Evolutionary conservation across 1,140 invertebrate genomes (phyloP), one percentile per base, ranked within the genome.

Genomic region (Drosophila nasuta): DNA sequence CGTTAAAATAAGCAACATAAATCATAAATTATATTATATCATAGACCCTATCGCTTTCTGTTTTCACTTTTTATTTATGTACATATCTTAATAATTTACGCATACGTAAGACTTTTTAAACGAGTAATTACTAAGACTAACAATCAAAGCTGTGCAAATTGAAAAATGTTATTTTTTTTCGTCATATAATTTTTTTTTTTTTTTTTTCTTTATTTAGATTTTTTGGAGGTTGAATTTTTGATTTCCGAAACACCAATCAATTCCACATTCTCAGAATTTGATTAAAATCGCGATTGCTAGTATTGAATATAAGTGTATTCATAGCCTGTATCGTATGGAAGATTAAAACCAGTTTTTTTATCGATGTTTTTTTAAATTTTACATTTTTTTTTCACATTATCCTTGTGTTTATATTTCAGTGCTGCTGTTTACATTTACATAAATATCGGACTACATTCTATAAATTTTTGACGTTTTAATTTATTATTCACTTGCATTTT

Each of bases 61-160:
- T 59, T 51, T 28, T 64, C 15, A 1, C 52, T 66, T 25, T 51
- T 13, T 52, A 41, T 62, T 48, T 71, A 48, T 71, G 51, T 65
- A 73, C 57, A 52, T 60, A 73, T 75, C 51, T 62, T 67, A 70
- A 63, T 62, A 67, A 67, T 74, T 71, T 63, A 70, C 51, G 66
- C 58, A 75, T 75, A 68, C 57, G 65, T 68, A 75, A 75, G 51
- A 63, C 70, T 57, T 54, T n/a, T 62, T 69, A 74, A 74, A 68
- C 71, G 57, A 69, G 17, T 74, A 69, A 74, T 57, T 57, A 75
- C 66, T 75, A 75, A 63, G 66, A 75, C 72, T 75, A 75, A 75
- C 58, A 75, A 75, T 75, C 72, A 75, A 75, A 75, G 72, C 72
- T 70, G 72, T 75, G 72, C 72, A 70, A 75, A 74, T 74, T 49